These are phyloP conservation scores for Vandiemenella viatica DNA, from an alignment of 2,888 invertebrate species.

Conservation along the genomic window DNA sequence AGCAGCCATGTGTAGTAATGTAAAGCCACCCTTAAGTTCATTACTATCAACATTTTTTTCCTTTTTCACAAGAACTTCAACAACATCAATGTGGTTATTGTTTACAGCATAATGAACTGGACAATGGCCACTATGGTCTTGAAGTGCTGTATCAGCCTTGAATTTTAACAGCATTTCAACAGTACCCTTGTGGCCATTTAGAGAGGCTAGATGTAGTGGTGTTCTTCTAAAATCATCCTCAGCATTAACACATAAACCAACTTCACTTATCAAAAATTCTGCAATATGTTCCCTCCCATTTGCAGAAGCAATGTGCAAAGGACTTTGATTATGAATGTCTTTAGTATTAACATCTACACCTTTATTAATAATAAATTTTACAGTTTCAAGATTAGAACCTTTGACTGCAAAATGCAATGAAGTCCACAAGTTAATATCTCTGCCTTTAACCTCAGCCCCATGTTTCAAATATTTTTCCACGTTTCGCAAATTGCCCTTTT, in stretches of 20 bases:
- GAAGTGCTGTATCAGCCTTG: background rate
- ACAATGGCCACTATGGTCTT: background rate
- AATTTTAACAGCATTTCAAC: background rate
- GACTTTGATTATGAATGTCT: no score
- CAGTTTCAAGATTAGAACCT: no score
- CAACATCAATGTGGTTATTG: background rate
- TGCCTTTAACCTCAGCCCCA: conserved; percentile 15
- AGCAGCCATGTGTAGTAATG: conserved; percentile 15
- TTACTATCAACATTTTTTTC: background rate
- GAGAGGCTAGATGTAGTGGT: background rate
- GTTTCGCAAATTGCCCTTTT: conserved; percentile 12
- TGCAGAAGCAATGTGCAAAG: background rate
- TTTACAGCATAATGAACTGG: background rate
- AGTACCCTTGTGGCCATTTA: background rate
- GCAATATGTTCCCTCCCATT: background rate
- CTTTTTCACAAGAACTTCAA: background rate
- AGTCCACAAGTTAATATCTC: no score
- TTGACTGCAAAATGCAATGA: no score
- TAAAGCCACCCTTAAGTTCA: background rate
- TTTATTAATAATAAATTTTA: no score
- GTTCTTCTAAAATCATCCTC: no score
- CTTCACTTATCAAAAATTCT: no score
- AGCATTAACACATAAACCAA: no score
- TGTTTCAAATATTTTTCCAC: conserved; percentile 8
- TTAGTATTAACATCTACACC: no score